Evolutionary conservation across 2,888 invertebrate genomes (phyloP), one percentile per base, ranked within the genome.

Genomic region (Ophion ventricosus): DNA sequence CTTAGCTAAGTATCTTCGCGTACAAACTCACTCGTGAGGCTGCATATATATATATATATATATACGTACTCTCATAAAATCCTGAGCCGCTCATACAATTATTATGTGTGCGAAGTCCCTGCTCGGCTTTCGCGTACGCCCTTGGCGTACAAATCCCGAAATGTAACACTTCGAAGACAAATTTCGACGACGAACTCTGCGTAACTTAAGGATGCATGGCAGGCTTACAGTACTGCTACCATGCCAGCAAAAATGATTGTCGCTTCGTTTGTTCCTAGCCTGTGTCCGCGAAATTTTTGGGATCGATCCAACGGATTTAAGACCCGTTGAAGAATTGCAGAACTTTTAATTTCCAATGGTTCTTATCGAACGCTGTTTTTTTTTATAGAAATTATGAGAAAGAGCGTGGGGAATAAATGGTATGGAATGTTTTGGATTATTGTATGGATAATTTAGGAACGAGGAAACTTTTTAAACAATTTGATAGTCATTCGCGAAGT

Each of bases 1-100:
- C 92, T 91, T 88, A 91, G 91, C 89, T 91, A 91, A 92, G 92
- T 93, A 92, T 92, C 91, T 90, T 85, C 79, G 73, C 70, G 66
- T 59, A 74, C 80, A 81, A 78, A 84, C 76, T 79, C 72, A 49
- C 76, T 17, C 49, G 17, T 49, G 14, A 49, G 17, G 49, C 17
- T 49, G 73, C 40, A 17, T 14, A 35, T 4, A 17, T 49, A 49
- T 49, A 49, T 14, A 14, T 49, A 49, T 49, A 49, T 14, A 49
- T 49, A 26, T 63, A 72, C 80, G 54, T 70, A 61, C 70, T 84
- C 81, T 73, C 81, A 72, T 70, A 54, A 73, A 75, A 64, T 43
- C 73, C 43, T 43, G 25, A 14, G 17, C 26, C 49, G 29, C 63
- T 57, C 57, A 17, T 76, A 57, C 54, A 76, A 66, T 66, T 67